These are phyloP conservation scores for Brevimyrus niger DNA, from an alignment of 2,113 vertebrate species.

Conservation along the genomic window DNA sequence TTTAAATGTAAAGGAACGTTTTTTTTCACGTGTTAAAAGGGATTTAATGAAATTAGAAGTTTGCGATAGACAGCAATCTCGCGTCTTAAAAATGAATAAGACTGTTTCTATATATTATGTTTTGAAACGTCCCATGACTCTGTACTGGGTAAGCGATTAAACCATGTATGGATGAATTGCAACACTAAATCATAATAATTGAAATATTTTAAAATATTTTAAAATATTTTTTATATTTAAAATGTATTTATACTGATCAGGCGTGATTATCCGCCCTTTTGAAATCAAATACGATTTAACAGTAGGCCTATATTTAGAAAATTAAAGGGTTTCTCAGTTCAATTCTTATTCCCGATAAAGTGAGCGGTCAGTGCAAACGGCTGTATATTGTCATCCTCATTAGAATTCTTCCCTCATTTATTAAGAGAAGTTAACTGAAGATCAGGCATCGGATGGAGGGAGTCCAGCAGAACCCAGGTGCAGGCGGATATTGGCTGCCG, in stretches of 20 bases:
- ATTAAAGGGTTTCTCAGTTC: neutral
- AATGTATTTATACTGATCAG: neutral
- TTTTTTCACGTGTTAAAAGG: neutral
- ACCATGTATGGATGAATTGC: neutral
- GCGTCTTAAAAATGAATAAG: neutral
- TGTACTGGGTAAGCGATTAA: neutral
- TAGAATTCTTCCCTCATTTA: conserved; percentile 15
- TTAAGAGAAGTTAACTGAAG: conserved; percentile 22
- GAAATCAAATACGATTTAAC: neutral
- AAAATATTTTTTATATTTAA: neutral
- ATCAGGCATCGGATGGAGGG: conserved; percentile 28
- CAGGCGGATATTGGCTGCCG: conserved; percentile 32
- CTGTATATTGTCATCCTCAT: neutral
- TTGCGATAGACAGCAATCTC: neutral
- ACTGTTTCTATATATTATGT: neutral
- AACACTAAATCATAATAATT: neutral
- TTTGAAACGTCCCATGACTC: neutral
- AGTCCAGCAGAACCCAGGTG: conserved; percentile 34
- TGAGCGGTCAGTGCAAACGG: neutral
- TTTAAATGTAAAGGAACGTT: neutral
- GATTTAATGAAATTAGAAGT: neutral
- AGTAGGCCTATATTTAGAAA: neutral
- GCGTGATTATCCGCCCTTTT: neutral
- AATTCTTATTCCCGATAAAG: neutral
- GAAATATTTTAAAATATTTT: neutral